Evolutionary conservation across 2,113 vertebrate genomes (phyloP), one percentile per base, ranked within the genome.

Genomic region (Tetraodon nigroviridis): DNA sequence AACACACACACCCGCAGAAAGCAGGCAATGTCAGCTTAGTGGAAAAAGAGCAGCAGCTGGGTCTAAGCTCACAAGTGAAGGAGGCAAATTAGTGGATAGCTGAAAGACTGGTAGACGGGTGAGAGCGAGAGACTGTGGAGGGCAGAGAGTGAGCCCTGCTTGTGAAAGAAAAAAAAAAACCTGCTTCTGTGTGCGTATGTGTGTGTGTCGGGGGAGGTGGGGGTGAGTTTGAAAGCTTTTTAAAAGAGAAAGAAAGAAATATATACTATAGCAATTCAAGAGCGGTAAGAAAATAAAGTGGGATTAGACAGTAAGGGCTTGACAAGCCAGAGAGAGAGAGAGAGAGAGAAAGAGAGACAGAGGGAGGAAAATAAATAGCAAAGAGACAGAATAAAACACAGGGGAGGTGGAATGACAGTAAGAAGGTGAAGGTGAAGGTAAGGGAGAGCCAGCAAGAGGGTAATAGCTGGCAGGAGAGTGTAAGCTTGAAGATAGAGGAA

Each of bases 391-490:
- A 51, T 61, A 66, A 76, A 71, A 67, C 61, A 72, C 56, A 11
- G 19, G 71, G 61, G 69, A 76, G 16, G 20, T 62, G 53, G 59
- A 68, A 69, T 75, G 72, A 78, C 75, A 78, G 78, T 44, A 5
- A 65, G 44, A 64, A 68, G 61, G 11, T 55, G 59, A 71, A 55
- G 52, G 61, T 64, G 66, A 64, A 67, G 27, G 49, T 32, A 22
- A 56, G 41, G 66, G 60, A 57, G 61, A 77, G 64, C 70, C 56
- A 56, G 48, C 15, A 41, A 82, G 51, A 78, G 69, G 73, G 66
- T 85, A 83, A 88, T 82, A 55, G 72, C 69, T 78, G 66, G 66
- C 71, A 67, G 64, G 73, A 85, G 81, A 80, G 69, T 83, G 80
- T 18, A 48, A 77, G 77, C 51, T 2, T 65, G 68, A 83, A 81